Base-by-base conservation (phyloP, 2,797 vertebrate genomes). In the Tapera naevia region DNA sequence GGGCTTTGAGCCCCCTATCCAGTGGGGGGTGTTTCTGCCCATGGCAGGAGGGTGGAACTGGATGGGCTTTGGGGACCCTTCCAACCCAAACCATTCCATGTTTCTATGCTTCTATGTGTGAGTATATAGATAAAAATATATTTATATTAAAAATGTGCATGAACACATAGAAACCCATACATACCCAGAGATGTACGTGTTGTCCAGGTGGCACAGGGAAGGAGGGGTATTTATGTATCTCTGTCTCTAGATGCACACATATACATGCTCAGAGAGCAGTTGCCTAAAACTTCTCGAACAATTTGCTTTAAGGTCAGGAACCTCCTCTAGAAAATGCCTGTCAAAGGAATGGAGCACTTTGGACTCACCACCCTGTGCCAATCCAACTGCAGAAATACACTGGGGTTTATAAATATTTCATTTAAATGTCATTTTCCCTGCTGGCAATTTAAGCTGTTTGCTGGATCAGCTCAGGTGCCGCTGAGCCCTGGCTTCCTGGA, bases 391-490 rank as follows among this genome's bases (percentile, higher is more conserved):
- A 67, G 70, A 88, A 72, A 83, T 73, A 80, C 80, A 74, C 21
- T 33, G 43, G 41, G 13, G 33, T 80, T 93, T 88, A 57, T 88
- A 80, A 86, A 45, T 80, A n/a, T 65, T 91, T 88, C 5, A 64
- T 83, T 78, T 66, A 88, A 90, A 78, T 80, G 30, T 79, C 1
- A 39, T 91, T 94, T 95, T 88, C 61, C 32, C 33, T 57, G n/a
- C n/a, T 78, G 65, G 51, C 21, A 64, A 41, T 17, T 65, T 54
- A 61, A 66, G 33, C 24, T 43, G 15, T 81, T 72, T 88, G 50
- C 83, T 86, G 69, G 33, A 80, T 86, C 37, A 74, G 54, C 56
- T 80, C 78, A 72, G 51, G 67, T 91, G 50, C 80, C 2, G 4
- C 58, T 54, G 70, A 89, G 54, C 22, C 53, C 58, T 4, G 4